Base-by-base conservation (phyloP, 30 jellyfish, hydroid and myxozoan species). In the Cassiopea xamachana region DNA sequence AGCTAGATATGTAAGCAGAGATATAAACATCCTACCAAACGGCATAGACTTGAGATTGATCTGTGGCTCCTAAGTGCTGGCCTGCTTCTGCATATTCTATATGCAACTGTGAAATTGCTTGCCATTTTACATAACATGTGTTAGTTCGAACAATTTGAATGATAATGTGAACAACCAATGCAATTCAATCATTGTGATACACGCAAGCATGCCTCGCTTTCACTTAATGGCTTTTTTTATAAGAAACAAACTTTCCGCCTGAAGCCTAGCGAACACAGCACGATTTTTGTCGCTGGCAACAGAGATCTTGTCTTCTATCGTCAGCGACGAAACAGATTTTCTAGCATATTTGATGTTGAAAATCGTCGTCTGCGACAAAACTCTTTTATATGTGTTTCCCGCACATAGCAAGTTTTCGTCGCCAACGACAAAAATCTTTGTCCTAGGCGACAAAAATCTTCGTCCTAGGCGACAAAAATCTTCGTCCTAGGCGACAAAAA, bases 41-140 rank as follows among this genome's bases (percentile, higher is more conserved):
- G 55, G 1, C 80, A 1, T 6, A n/a, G 27, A 43, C 15, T 71
- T 8, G n/a, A 1, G 55, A 43, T 71, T 19, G 80, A 71, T 18
- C n/a, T 71, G 50, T 71, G 5, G 16, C 80, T 71, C 15, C 7
- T 16, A 18, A 71, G 15, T 43, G 80, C 14, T 14, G 27, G n/a
- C 55, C 55, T 71, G n/a, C 80, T 71, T 39, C 80, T n/a, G 80
- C 80, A 6, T 4, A 71, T 27, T 18, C n/a, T 18, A 19, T 43
- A 71, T 18, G 55, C 80, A 1, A 19, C 2, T 71, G 80, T 71
- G 80, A 71, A 71, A 71, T 71, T 71, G 51, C 80, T 27, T 6
- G 80, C 80, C 80, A 71, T 71, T 71, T 71, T 71, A 39, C 50
- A 71, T 43, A 1, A 55, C 80, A 71, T 55, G 80, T 71, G 80